Evolutionary conservation across 2,888 invertebrate species (phyloP).

Genomic region (Metopia argyrocephala): DNA sequence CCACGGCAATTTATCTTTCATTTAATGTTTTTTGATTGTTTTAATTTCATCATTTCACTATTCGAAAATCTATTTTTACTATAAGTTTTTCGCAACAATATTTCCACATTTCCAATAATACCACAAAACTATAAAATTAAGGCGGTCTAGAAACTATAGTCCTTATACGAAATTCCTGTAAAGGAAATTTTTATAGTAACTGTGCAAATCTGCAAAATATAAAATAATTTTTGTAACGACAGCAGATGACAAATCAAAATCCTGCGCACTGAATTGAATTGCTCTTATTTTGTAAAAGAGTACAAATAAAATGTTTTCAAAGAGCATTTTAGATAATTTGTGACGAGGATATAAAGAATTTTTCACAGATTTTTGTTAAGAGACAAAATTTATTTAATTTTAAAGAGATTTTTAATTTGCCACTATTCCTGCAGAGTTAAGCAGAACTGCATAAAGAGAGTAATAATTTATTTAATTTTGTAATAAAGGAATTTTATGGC

Average conservation of each 20-base stretch:
- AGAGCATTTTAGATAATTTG: slow-evolving; percentile 43
- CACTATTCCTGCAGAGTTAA: no score
- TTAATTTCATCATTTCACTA: no score
- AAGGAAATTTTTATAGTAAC: slow-evolving; percentile 23
- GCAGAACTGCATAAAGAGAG: not conserved
- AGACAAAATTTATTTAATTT: not conserved
- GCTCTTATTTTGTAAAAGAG: slow-evolving; percentile 4
- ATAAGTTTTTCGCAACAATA: no score
- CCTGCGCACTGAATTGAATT: not conserved
- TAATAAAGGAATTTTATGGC: no score
- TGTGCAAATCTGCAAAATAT: not conserved
- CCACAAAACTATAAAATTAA: no score
- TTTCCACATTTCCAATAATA: no score
- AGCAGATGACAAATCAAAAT: not conserved
- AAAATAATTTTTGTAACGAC: slow-evolving; percentile 4
- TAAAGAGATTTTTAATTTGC: not conserved
- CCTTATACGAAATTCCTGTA: no score
- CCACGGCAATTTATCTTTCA: no score
- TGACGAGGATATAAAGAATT: not conserved
- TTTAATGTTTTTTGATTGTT: no score
- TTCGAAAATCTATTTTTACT: no score
- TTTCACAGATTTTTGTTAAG: slow-evolving; percentile 17
- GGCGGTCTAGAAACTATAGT: no score
- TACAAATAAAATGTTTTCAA: not conserved
- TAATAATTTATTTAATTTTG: not conserved